A percentile compares a stretch with the other conserved stretches of the same genome.
phyloP scores from a whole-genome alignment of 2,797 vertebrate genomes.

The Tokudaia tokunoshimensis region DNA sequence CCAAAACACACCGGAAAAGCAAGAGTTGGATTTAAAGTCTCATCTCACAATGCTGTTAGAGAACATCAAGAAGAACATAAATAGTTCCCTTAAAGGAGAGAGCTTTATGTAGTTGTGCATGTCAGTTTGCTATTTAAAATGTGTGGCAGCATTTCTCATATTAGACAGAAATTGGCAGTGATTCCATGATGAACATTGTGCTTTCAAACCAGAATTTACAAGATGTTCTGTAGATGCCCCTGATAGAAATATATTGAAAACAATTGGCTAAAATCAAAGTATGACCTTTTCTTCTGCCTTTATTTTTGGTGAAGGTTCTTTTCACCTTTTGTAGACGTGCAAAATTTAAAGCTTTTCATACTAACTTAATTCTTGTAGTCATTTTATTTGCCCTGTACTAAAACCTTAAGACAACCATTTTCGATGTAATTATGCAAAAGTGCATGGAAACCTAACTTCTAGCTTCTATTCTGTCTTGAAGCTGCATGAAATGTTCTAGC shows the following conservation, averaged over 20 bases:
- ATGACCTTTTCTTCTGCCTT: slow-evolving; percentile 46
- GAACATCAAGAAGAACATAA: no score
- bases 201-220: slow-evolving; percentile 71
- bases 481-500: slow-evolving; percentile 52
- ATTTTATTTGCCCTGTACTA: not conserved
- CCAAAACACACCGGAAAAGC: no score
- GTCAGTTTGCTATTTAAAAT: slow-evolving; percentile 83
- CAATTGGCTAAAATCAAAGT: slow-evolving; percentile 54
- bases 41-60: no score
- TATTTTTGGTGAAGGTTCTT: slow-evolving; percentile 62
- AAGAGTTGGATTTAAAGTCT: no score
- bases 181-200: slow-evolving; percentile 81
- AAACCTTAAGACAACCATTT: slow-evolving; percentile 22
- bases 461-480: slow-evolving; percentile 53
- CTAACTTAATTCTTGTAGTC: slow-evolving; percentile 8
- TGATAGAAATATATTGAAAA: slow-evolving; percentile 23
- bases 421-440: not conserved
- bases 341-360: slow-evolving; percentile 49
- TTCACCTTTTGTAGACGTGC: slow-evolving; percentile 8
- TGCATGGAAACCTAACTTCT: slow-evolving; percentile 33
- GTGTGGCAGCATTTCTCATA: slow-evolving; percentile 74
- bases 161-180: slow-evolving; percentile 70
- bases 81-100: slow-evolving; percentile 37
- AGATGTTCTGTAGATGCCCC: slow-evolving; percentile 74
- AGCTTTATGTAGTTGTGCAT: slow-evolving; percentile 84